These are phyloP conservation scores for Pristionchus maxplancki DNA, from an alignment of 2,888 invertebrate genomes.

Conservation along the genomic window DNA sequence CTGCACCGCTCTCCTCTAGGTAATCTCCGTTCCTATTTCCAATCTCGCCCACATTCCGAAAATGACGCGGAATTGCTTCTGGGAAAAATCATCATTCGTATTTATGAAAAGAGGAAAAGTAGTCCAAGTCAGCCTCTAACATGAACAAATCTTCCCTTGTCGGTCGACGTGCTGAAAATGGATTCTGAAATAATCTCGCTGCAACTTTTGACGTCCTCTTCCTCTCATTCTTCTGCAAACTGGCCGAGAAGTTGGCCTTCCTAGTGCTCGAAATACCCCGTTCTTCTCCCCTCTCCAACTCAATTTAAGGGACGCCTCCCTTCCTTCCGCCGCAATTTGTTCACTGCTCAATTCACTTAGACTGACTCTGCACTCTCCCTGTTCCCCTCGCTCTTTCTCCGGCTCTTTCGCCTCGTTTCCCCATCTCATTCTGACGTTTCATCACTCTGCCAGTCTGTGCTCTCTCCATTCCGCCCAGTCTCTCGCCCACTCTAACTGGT, in stretches of 20 bases:
- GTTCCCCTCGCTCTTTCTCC: neutral
- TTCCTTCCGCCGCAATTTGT: neutral
- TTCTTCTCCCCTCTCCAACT: neutral
- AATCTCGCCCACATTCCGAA: too few species aligned
- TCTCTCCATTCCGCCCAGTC: neutral
- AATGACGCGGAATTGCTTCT: too few species aligned
- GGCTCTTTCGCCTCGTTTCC: neutral
- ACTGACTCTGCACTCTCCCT: neutral
- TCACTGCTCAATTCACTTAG: neutral
- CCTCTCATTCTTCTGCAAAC: too few species aligned
- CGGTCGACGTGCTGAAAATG: too few species aligned
- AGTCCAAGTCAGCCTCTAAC: too few species aligned
- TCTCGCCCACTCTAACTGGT: neutral
- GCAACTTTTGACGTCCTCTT: too few species aligned
- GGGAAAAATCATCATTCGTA: too few species aligned
- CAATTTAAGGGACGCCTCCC: neutral
- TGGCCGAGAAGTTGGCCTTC: neutral
- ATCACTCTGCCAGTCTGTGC: neutral
- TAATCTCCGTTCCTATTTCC: too few species aligned
- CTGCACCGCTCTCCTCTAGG: too few species aligned
- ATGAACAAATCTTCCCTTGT: too few species aligned
- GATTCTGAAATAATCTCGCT: too few species aligned
- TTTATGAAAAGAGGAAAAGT: too few species aligned
- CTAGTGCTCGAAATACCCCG: conserved; percentile 5
- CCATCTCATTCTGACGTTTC: conserved; percentile 14